Base-by-base conservation (phyloP, 2,888 invertebrate genomes). In the Pammene fasciana region DNA sequence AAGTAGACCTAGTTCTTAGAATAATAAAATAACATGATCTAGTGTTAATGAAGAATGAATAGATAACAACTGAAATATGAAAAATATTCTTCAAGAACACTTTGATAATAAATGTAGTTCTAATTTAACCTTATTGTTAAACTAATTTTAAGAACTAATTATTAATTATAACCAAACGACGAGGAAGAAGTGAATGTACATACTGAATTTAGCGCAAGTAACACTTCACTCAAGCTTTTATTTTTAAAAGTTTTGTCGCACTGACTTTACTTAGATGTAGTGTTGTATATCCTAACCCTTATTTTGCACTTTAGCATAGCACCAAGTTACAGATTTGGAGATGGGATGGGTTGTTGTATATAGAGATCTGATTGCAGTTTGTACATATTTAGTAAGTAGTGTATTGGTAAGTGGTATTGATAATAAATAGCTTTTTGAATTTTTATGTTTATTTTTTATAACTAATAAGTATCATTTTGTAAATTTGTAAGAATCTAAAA, bases 301-400 rank as follows among this genome's bases (percentile, higher is more conserved):
- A 59, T 52, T 50, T 48, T 56, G 50, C 45, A 43, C 50, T 56
- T 56, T 45, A 56, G 46, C 64, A 54, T 59, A 43, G 72, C 66
- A 70, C 68, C 59, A 46, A 60, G 26, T 67, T 72, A 60, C 70
- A 70, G 72, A 64, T 14, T 45, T 26, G 54, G 13, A 41, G 57
- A 36, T 14, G 64, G 65, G 48, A 48, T 48, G 48, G 72, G 62
- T 73, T 70, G 14, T 65, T 65, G 67, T 65, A 71, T 52, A 60
- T 67, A 61, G 43, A 62, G 66, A 43, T 68, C 10, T 55, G 60
- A 45, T 16, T 57, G 57, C 45, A 48, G 56, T 41, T 67, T 61
- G 57, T 68, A 72, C 52, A 66, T 62, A 50, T 11, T 9, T 50
- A 68, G 68, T 64, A 59, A 68, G 57, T 50, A 52, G 50, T 56